A percentile compares a stretch with the other conserved stretches of the same genome.
These are phyloP conservation scores for Takifugu ocellatus DNA, from an alignment of 2,797 vertebrate species.

Conservation along the genomic window DNA sequence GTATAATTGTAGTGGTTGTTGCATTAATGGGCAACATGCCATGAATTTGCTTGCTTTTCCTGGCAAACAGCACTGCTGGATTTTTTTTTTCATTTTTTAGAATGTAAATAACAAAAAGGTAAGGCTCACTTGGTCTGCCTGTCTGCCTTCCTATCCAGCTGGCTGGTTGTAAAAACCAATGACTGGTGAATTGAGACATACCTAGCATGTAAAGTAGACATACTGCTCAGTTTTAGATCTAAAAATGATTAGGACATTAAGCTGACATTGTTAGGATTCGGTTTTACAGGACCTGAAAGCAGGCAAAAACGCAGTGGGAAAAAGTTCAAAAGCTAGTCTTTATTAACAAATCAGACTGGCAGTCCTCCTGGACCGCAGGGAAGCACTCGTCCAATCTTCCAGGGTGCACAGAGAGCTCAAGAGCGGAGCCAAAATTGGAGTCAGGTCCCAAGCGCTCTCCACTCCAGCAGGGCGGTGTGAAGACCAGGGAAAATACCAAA, in stretches of 20 bases:
- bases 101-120: constrained; percentile 25
- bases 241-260: constrained; percentile 7
- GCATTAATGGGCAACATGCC: constrained; percentile 64
- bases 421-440: too few relatives aligned
- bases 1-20: constrained; percentile 77
- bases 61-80: constrained; percentile 53
- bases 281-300: too few relatives aligned
- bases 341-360: too few relatives aligned
- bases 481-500: too few relatives aligned
- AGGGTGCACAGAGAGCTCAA: too few relatives aligned
- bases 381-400: too few relatives aligned
- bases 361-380: too few relatives aligned
- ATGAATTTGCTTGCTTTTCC: constrained; percentile 71
- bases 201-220: too few relatives aligned
- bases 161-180: not conserved
- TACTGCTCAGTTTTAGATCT: constrained; percentile 4
- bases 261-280: constrained; percentile 4
- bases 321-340: too few relatives aligned
- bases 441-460: too few relatives aligned
- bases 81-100: constrained; percentile 24
- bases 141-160: not conserved
- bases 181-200: not conserved
- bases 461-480: too few relatives aligned
- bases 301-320: too few relatives aligned
- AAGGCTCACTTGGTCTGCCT: not conserved